Base-by-base conservation (phyloP, 2,113 vertebrate species). In the Gasterosteus aculeatus region DNA sequence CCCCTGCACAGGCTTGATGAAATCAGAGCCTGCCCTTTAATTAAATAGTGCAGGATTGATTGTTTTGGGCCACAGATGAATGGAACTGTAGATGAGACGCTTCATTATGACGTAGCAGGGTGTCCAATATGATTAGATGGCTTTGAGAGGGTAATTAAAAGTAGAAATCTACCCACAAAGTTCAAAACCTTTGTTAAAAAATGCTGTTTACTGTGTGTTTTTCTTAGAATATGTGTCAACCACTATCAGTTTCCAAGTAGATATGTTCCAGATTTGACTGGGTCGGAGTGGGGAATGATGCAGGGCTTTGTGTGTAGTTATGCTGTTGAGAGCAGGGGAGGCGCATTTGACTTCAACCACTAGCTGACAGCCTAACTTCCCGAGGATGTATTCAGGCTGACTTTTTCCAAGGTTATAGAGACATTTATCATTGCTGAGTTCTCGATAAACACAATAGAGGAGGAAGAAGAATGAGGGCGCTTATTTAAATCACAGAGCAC, bases 21-120 rank as follows among this genome's bases (percentile, higher is more conserved):
- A 89, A 90, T 87, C 81, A 72, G 79, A 89, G 86, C 75, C 91
- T 94, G 92, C 91, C 92, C 91, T 94, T 94, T 94, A 93, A 95
- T 93, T 93, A 94, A 93, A 94, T 78, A 87, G 85, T 60, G 46
- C 31, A 51, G 75, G 81, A 93, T 93, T 93, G 92, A 92, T 93
- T 91, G 84, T 69, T 80, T 78, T 84, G 79, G 46, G 84, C 67
- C 72, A 87, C 61, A 81, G 82, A 63, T 85, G 87, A 89, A 88
- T 78, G 63, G 77, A 77, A 85, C 44, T 75, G 65, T 14, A 60
- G 82, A 59, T 71, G 57, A 73, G 81, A 72, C 61, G 83, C 60
- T 89, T 91, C 63, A 85, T 83, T 83, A 83, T 83, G 87, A 87
- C 74, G 83, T 61, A 68, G 59, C 61, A 65, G 41, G 22, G 60